Evolutionary conservation across 2,888 invertebrate species (phyloP).

Genomic region (Nipponacmea schrenckii): DNA sequence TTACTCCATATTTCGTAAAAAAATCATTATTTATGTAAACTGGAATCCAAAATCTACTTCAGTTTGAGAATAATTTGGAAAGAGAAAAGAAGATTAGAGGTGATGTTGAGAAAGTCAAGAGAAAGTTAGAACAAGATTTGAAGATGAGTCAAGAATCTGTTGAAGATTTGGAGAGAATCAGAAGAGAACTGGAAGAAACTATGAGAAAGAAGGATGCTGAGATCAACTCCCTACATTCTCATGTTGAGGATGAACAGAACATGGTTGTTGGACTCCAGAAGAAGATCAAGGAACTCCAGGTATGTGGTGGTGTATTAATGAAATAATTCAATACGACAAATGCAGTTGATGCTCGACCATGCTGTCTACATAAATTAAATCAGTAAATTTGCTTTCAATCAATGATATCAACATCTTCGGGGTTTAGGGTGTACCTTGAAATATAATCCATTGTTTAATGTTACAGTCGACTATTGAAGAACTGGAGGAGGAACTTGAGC

Average conservation of each 20-base stretch:
- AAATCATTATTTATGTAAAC: too few species aligned
- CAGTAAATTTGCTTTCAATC: too few species aligned
- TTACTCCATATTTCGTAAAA: background rate
- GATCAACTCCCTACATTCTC: background rate
- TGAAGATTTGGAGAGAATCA: constrained; percentile 60
- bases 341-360: too few species aligned
- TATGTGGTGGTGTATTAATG: background rate
- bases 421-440: too few species aligned
- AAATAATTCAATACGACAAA: too few species aligned
- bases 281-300: constrained; percentile 5
- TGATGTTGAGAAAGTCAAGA: constrained; percentile 96
- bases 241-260: background rate
- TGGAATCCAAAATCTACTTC: background rate
- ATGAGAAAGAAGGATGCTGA: constrained; percentile 27
- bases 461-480: constrained; percentile 87
- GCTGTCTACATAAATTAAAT: too few species aligned
- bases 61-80: constrained; percentile 93
- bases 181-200: constrained; percentile 57
- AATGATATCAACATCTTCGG: too few species aligned
- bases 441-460: too few species aligned
- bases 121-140: constrained; percentile 98
- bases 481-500: constrained; percentile 98
- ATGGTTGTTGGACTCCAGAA: background rate
- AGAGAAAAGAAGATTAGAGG: constrained; percentile 97
- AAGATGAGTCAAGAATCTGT: constrained; percentile 73